Base-by-base conservation (phyloP, 2,113 vertebrate genomes). In the Gila orcuttii region DNA sequence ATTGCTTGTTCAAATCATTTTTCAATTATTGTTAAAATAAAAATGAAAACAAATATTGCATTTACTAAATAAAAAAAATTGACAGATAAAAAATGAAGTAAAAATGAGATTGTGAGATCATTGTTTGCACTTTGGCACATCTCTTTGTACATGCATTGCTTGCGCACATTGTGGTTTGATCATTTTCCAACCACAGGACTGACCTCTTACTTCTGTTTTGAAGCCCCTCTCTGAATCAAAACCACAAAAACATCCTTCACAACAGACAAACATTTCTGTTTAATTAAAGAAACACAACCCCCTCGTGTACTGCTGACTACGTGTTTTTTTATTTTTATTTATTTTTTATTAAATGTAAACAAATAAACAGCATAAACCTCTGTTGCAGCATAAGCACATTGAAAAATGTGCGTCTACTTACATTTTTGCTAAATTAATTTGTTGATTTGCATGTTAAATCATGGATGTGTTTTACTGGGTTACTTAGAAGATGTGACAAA, bases 191-290 rank as follows among this genome's bases (percentile, higher is more conserved):
- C 75, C 75, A 55, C 75, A 31, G 12, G 15, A 52, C 75, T 77
- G 75, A 77, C 75, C 75, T 21, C 28, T 77, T 33, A 50, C 74
- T 33, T 76, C 73, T 76, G 25, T 76, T 77, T 77, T 77, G 25
- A 55, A 52, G 47, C 75, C 75, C 75, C 47, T 55, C 5, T 71
- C 71, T 74, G 71, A 47, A 74, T 55, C 75, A 77, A 55, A 77
- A 77, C 75, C 75, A 77, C 75, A 77, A 55, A 31, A 77, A 77
- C 75, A 77, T 55, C 75, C 75, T 77, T 31, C 3, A 31, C 28
- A 77, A 77, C 74, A 52, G 25, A 76, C 45, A 55, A 55, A 33
- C 75, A 77, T 33, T 33, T 52, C 47, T 52, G 9, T 5, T 52
- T 33, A 33, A 52, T 55, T 77, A 28, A 25, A 28, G n/a, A 19